These are phyloP conservation scores for Apantesis nais DNA, from an alignment of 2,888 invertebrate species.

Conservation along the genomic window DNA sequence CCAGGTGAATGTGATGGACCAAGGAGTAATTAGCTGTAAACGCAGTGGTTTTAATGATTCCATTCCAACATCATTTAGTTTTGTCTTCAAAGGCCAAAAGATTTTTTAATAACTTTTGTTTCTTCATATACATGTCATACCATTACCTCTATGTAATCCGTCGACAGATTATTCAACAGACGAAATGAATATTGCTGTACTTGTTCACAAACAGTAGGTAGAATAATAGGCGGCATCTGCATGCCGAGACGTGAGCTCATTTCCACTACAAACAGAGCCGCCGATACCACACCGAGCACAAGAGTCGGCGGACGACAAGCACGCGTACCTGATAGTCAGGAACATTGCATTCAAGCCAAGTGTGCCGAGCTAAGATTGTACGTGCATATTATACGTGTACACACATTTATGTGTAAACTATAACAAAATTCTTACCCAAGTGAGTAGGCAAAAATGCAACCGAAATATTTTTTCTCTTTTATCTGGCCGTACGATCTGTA, in stretches of 20 bases:
- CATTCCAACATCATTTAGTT: too few species aligned
- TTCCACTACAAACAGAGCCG: slow-evolving; percentile 27
- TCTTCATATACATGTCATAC: not conserved
- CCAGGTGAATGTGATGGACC: too few species aligned
- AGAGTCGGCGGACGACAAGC: slow-evolving; percentile 9
- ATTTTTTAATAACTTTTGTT: not conserved
- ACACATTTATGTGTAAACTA: not conserved
- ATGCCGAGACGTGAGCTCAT: slow-evolving; percentile 45
- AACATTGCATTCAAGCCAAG: not conserved
- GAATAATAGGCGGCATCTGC: slow-evolving; percentile 41
- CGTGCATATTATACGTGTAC: not conserved
- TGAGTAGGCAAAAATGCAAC: not conserved
- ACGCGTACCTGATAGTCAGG: not conserved
- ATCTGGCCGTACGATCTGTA: not conserved
- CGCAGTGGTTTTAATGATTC: too few species aligned
- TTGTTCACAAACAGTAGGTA: slow-evolving; percentile 23
- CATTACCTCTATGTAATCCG: not conserved
- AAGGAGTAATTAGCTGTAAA: too few species aligned
- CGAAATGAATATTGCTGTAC: slow-evolving; percentile 8
- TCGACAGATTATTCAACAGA: slow-evolving; percentile 18
- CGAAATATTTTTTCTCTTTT: not conserved
- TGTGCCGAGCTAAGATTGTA: not conserved
- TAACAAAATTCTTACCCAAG: not conserved
- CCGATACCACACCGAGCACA: not conserved
- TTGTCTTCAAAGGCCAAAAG: not conserved